These are phyloP conservation scores for Cyprinella venusta DNA, from an alignment of 2,797 vertebrate species.

Conservation along the genomic window DNA sequence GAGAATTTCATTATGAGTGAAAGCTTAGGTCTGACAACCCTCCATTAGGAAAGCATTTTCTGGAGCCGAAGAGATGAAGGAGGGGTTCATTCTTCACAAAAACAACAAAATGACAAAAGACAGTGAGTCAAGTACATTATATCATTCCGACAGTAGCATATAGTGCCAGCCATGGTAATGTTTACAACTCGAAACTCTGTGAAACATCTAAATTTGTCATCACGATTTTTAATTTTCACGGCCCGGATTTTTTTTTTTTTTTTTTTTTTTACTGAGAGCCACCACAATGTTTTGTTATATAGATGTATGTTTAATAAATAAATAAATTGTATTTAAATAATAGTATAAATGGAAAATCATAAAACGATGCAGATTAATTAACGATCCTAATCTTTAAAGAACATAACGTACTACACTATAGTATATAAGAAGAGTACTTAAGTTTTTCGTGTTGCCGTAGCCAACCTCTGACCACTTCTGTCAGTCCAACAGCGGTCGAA, in stretches of 20 bases:
- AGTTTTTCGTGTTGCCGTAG: neutral
- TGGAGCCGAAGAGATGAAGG: slow-evolving; percentile 2
- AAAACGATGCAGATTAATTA: neutral
- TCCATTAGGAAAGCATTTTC: slow-evolving; percentile 53
- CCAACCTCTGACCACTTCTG: slow-evolving; percentile 18
- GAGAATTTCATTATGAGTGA: slow-evolving; percentile 42
- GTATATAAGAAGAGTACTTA: neutral
- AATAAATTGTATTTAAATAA: neutral
- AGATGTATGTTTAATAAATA: neutral
- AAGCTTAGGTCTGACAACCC: slow-evolving; percentile 52
- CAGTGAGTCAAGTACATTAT: slow-evolving; percentile 27
- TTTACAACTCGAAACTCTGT: neutral
- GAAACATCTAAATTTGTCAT: neutral
- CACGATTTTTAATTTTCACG: neutral
- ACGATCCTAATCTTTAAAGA: neutral
- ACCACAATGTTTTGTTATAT: neutral
- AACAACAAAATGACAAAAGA: slow-evolving; percentile 28
- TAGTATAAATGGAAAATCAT: neutral
- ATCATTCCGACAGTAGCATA: neutral
- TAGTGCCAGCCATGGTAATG: neutral
- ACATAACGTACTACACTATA: neutral
- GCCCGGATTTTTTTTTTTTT: no score
- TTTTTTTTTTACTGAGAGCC: neutral
- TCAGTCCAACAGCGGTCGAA: neutral
- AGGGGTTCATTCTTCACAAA: slow-evolving; percentile 31